Evolutionary conservation across 2,113 vertebrate species (phyloP), one percentile per base, ranked within the genome.

Genomic region (Bettongia penicillata): DNA sequence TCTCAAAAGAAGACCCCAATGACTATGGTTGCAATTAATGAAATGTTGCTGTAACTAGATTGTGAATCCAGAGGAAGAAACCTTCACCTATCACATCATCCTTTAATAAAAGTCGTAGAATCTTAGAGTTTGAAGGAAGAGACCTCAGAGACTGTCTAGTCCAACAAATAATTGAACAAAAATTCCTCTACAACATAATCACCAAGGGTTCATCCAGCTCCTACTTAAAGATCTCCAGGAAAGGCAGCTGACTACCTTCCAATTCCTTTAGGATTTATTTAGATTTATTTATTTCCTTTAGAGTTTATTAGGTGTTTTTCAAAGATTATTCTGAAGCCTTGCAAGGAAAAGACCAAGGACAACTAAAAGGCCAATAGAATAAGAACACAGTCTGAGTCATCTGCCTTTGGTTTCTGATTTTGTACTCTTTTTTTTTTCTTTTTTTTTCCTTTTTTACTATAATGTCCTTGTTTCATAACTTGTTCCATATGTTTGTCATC

Each of bases 401-500:
- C 53, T 37, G 19, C 50, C n/a, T 90, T 52, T 90, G 28, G 49
- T 91, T n/a, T 90, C 53, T 90, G 28, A 51, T 90, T n/a, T 37
- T 53, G 43, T 16, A 22, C 16, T 0, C 96, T 49, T 90, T 90
- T 48, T 90, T 90, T 90, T 48, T 48, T 48, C 48, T 26, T 90
- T 90, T 49, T 90, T 90, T 90, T 90, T 90, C 50, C 25, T 26
- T 90, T 90, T 50, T 90, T 90, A 31, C 91, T 93, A 90, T 90
- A 94, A 93, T 90, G 92, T 90, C 24, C 93, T 91, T 90, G 57
- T 89, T 90, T 55, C 96, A 48, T 93, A 96, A 96, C 43, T 28
- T 91, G 10, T 97, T 98, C 68, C 94, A 84, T 50, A 94, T 90
- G 23, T 97, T 96, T 96, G 92, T 92, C 84, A 91, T 93, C 14